Evolutionary conservation across 2,113 vertebrate species (phyloP).

Genomic region (Nannospalax galili): DNA sequence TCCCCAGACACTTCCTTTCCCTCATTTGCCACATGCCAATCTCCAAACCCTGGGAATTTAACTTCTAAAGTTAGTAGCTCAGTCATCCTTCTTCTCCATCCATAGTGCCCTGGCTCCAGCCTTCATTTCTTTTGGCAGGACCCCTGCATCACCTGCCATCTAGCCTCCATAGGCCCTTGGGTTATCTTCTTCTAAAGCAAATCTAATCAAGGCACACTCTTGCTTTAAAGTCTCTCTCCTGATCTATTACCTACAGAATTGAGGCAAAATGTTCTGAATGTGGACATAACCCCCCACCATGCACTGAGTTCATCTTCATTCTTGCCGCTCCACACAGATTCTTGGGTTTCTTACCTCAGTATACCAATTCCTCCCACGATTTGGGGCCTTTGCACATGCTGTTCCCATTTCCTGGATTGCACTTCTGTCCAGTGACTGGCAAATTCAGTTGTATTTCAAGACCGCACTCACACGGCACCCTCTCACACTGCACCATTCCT

Average conservation of each 20-base stretch:
- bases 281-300: not conserved
- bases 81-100: not conserved
- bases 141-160: not conserved
- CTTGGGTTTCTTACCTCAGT: not conserved
- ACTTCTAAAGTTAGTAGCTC: not conserved
- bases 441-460: constrained; percentile 45
- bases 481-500: not conserved
- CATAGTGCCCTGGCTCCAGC: not conserved
- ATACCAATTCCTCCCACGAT: not conserved
- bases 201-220: not conserved
- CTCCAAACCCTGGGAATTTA: not conserved
- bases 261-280: not conserved
- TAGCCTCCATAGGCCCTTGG: not conserved
- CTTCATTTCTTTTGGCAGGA: not conserved
- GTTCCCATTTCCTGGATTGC: not conserved
- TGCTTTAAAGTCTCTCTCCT: not conserved
- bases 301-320: not conserved
- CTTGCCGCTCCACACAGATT: too few species aligned
- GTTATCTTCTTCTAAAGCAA: not conserved
- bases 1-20: not conserved
- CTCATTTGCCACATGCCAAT: not conserved
- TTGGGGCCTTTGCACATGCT: not conserved
- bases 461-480: not conserved
- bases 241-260: not conserved
- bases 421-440: not conserved